phyloP scores from a whole-genome alignment of 2,113 vertebrate genomes.

The Falco punctatus region DNA sequence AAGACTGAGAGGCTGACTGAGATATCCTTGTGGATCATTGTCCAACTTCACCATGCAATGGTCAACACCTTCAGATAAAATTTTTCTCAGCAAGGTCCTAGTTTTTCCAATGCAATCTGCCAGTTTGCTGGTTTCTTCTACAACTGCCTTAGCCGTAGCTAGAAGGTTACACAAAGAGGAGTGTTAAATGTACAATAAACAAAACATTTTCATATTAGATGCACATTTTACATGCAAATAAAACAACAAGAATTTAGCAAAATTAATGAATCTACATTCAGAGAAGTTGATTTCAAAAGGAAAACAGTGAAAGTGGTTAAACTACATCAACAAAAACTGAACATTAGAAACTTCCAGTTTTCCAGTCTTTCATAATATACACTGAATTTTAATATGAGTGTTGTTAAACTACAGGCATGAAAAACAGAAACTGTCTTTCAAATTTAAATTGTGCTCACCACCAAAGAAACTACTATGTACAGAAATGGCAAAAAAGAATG shows the following conservation, averaged over 20 bases:
- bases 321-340: background rate
- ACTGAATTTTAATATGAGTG: background rate
- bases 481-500: background rate
- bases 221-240: background rate
- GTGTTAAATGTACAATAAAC: background rate
- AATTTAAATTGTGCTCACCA: background rate
- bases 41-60: conserved; percentile 95
- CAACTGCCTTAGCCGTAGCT: conserved; percentile 93
- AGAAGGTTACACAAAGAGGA: conserved; percentile 3
- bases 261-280: background rate
- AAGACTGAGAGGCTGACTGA: conserved; percentile 93
- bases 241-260: background rate
- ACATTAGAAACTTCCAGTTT: background rate
- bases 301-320: background rate
- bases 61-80: conserved; percentile 96
- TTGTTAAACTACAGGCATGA: background rate
- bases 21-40: conserved; percentile 95
- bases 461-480: background rate
- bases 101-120: conserved; percentile 98
- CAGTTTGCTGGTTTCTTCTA: conserved; percentile 97
- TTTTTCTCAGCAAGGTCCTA: conserved; percentile 94
- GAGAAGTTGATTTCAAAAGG: background rate
- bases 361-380: background rate
- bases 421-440: background rate
- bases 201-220: background rate